Evolutionary conservation across 2,888 invertebrate species (phyloP).

Genomic region (Dromius quadrimaculatus): DNA sequence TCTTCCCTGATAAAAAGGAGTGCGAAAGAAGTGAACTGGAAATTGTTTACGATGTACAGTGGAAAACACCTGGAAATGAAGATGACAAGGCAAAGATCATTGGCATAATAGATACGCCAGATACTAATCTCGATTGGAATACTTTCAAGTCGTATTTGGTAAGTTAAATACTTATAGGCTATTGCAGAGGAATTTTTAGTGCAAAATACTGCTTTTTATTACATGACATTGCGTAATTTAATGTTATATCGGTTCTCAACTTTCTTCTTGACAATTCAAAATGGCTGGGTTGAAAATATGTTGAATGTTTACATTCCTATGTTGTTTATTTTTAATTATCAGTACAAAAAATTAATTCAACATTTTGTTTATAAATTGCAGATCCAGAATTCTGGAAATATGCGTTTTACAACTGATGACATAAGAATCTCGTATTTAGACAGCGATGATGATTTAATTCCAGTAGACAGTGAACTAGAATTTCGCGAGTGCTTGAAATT

Average conservation of each 20-base stretch:
- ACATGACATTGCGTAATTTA: constrained; percentile 46
- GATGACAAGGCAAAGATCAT: constrained; percentile 64
- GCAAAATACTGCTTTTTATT: not conserved
- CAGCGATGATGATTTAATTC: constrained; percentile 60
- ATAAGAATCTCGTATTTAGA: constrained; percentile 59
- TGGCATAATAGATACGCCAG: constrained; percentile 66
- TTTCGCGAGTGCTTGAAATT: constrained; percentile 59
- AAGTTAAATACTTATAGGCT: constrained; percentile 54
- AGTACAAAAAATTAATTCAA: not conserved
- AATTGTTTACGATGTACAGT: constrained; percentile 65
- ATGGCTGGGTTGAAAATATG: constrained; percentile 15
- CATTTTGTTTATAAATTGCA: constrained; percentile 1
- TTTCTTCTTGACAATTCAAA: constrained; percentile 38
- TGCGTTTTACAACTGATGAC: constrained; percentile 53
- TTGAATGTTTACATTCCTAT: constrained; percentile 34
- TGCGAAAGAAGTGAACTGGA: constrained; percentile 62
- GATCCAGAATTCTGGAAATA: constrained; percentile 50
- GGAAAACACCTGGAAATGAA: constrained; percentile 63
- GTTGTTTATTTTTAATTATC: not conserved
- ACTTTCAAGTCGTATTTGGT: constrained; percentile 67
- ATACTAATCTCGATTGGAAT: constrained; percentile 65
- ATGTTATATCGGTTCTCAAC: constrained; percentile 5
- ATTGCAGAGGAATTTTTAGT: constrained; percentile 4
- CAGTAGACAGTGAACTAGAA: constrained; percentile 60
- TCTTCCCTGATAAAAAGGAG: too few species aligned